These are phyloP conservation scores for Halocynthia aurantium DNA, from an alignment of 23 tunicate genomes.

Conservation along the genomic window DNA sequence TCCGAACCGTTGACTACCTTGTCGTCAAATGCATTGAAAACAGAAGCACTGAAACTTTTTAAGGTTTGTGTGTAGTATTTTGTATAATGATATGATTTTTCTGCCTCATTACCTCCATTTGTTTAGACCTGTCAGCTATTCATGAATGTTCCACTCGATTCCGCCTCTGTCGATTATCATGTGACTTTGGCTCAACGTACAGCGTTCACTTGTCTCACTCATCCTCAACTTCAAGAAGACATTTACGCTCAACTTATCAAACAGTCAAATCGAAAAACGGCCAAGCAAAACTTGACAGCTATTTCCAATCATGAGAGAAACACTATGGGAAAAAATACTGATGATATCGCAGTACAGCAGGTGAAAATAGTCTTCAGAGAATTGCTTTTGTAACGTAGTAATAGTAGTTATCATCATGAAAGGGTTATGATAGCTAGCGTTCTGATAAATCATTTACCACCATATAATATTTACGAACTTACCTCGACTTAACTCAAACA, in stretches of 20 bases:
- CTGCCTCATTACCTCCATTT: background rate
- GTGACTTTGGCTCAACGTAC: slow-evolving; percentile 67
- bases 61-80: slow-evolving; percentile 32
- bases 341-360: slow-evolving; percentile 44
- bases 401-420: background rate
- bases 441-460: no score
- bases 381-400: no score
- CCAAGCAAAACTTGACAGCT: slow-evolving; percentile 5
- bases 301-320: background rate
- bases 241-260: slow-evolving; percentile 65
- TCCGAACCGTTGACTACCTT: slow-evolving; percentile 55
- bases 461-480: no score
- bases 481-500: background rate
- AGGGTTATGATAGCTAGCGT: no score
- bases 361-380: background rate
- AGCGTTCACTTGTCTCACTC: slow-evolving; percentile 63
- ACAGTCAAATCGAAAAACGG: slow-evolving; percentile 50
- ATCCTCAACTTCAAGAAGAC: slow-evolving; percentile 52
- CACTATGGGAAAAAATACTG: slow-evolving; percentile 14
- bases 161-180: slow-evolving; percentile 69
- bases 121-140: slow-evolving; percentile 64
- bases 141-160: slow-evolving; percentile 34
- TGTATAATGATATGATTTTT: background rate
- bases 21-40: slow-evolving; percentile 50
- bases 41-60: slow-evolving; percentile 75